A percentile compares a stretch with the other conserved stretches of the same genome.
These are phyloP conservation scores for Pandemis heparana DNA, from an alignment of 2,888 invertebrate species.

Conservation along the genomic window DNA sequence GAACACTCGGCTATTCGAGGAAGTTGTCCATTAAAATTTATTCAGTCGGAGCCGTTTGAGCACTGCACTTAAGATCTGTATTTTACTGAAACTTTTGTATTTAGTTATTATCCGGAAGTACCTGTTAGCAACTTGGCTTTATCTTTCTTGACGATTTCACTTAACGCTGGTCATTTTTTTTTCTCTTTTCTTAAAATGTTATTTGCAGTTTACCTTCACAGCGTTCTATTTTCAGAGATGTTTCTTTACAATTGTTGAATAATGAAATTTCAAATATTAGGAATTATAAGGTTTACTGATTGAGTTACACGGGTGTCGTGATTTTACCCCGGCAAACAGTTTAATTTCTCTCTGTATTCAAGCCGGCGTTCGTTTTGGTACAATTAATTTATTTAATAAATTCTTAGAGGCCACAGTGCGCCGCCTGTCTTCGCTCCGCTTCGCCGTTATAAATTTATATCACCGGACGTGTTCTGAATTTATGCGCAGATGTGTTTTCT, in stretches of 20 bases:
- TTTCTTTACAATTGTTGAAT: not conserved
- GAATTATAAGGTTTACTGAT: conserved; percentile 25
- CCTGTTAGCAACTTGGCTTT: conserved; percentile 30
- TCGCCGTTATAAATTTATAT: conserved; percentile 81
- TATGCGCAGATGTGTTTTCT: conserved; percentile 75
- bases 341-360: conserved; percentile 65
- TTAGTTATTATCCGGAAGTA: conserved; percentile 39
- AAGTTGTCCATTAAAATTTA: conserved; percentile 60
- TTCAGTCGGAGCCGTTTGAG: conserved; percentile 49
- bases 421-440: conserved; percentile 74
- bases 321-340: conserved; percentile 48
- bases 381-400: conserved; percentile 83
- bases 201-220: not conserved
- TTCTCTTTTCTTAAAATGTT: not conserved
- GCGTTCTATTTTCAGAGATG: not conserved
- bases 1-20: conserved; percentile 48
- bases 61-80: conserved; percentile 51
- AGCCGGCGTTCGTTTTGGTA: conserved; percentile 72
- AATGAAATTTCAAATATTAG: conserved; percentile 17
- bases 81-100: conserved; percentile 49
- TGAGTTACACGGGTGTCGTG: conserved; percentile 32
- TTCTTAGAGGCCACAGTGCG: conserved; percentile 69
- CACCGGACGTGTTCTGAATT: conserved; percentile 79
- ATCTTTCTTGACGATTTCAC: conserved; percentile 36
- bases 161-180: conserved; percentile 12